phyloP scores from a whole-genome alignment of 2,113 vertebrate genomes.

The Blennius ocellaris region DNA sequence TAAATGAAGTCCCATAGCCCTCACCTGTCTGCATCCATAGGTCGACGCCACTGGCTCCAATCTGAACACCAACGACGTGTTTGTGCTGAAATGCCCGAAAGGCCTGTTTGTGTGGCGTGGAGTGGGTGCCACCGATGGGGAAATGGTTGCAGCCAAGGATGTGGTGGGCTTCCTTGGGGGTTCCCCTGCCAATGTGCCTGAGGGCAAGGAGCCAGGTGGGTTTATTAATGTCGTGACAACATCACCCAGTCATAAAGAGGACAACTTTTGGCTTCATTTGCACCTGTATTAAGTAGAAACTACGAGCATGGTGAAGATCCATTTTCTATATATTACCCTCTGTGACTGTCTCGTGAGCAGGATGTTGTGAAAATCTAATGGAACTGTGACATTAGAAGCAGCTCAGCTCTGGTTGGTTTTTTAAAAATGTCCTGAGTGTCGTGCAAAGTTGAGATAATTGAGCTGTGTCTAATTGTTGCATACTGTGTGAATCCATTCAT shows the following conservation, averaged over 20 bases:
- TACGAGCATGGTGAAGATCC: too few species aligned
- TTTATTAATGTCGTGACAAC: background rate
- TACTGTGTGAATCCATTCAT: background rate
- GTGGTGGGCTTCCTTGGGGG: slow-evolving; percentile 79
- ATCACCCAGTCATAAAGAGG: too few species aligned
- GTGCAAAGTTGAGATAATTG: background rate
- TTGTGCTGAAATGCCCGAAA: slow-evolving; percentile 78
- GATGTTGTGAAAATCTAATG: too few species aligned
- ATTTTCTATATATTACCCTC: too few species aligned
- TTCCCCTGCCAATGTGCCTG: slow-evolving; percentile 67
- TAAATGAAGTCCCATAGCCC: background rate
- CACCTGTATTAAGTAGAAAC: too few species aligned
- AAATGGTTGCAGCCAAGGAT: slow-evolving; percentile 76
- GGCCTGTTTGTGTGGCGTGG: slow-evolving; percentile 80
- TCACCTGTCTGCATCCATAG: slow-evolving; percentile 51
- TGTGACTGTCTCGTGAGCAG: too few species aligned
- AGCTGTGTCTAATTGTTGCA: background rate
- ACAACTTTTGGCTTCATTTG: too few species aligned
- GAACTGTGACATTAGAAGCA: too few species aligned
- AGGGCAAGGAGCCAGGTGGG: slow-evolving; percentile 85
- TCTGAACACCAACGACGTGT: slow-evolving; percentile 86
- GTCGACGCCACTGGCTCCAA: slow-evolving; percentile 67
- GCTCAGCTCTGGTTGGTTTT: background rate
- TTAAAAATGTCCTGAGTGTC: background rate
- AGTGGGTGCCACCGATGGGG: slow-evolving; percentile 76